phyloP scores from a whole-genome alignment of 2,888 invertebrate species.

The Stictocephala bisonia region DNA sequence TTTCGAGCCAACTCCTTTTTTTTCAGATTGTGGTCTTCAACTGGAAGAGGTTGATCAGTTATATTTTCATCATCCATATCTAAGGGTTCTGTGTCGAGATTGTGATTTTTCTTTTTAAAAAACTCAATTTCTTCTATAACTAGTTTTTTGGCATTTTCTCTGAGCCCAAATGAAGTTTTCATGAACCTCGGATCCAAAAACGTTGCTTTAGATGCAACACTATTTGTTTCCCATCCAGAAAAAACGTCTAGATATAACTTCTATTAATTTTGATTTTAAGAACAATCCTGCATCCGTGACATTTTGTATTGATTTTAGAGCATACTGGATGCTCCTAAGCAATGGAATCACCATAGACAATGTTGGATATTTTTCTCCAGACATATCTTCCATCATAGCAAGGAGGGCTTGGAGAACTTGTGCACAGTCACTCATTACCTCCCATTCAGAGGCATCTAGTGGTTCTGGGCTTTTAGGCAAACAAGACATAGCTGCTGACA shows the following conservation, averaged over 20 bases:
- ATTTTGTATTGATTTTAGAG: neutral
- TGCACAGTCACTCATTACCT: slow-evolving; percentile 3
- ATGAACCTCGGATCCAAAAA: slow-evolving; percentile 17
- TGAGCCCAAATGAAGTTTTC: slow-evolving; percentile 16
- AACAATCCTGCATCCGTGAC: neutral
- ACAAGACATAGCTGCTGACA: neutral
- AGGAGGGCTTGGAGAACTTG: slow-evolving; percentile 3
- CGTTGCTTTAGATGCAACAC: neutral
- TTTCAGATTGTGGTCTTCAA: neutral
- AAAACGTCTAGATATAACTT: neutral
- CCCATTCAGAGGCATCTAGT: slow-evolving; percentile 2
- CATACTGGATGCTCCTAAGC: slow-evolving; percentile 14
- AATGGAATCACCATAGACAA: slow-evolving; percentile 25
- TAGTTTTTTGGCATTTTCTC: slow-evolving; percentile 2
- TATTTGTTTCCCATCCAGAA: slow-evolving; percentile 18
- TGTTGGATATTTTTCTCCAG: slow-evolving; percentile 12
- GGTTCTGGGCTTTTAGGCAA: neutral
- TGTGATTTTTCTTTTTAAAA: neutral
- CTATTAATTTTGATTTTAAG: slow-evolving; percentile 9
- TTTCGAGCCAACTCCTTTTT: slow-evolving; percentile 17
- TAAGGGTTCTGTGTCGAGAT: neutral
- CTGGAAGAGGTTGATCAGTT: neutral
- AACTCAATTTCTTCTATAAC: neutral
- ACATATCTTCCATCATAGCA: slow-evolving; percentile 38
- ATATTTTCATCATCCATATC: neutral